Evolutionary conservation across 1,140 invertebrate species (phyloP), one percentile per base, ranked within the genome.

Genomic region (Coptotermes formosanus): DNA sequence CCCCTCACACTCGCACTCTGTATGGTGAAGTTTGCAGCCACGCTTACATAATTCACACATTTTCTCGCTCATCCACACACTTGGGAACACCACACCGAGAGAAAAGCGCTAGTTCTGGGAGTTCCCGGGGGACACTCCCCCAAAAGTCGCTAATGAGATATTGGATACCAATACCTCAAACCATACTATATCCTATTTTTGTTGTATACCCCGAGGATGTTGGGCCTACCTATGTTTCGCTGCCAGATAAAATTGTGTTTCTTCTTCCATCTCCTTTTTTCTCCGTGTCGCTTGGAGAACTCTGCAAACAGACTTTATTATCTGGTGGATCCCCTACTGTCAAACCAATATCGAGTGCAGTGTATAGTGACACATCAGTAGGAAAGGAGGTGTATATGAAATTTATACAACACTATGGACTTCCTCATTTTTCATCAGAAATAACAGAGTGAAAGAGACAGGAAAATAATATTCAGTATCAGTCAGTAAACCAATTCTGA

Each of bases 301-400:
- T 75, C 64, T 30, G n/a, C 64, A 75, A 75, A 75, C 64, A 75
- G 64, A 75, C 64, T 75, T 75, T 75, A 75, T 75, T 75, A 75
- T 75, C 25, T 75, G n/a, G 64, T 75, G 64, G n/a, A 30, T 75
- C n/a, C n/a, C 64, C n/a, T 30, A 30, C 64, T 75, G 64, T 75
- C 64, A 75, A 75, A 75, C 64, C 64, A 75, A 30, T 75, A 75
- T 25, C n/a, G 2, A 75, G n/a, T 75, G 9, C n/a, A 75, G 64
- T 25, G 64, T 9, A 75, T 75, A 4, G n/a, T 75, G 64, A 75
- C 64, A 30, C 30, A 6, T 30, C 7, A 8, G 64, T 75, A 75
- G n/a, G 64, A 1, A 75, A 30, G 14, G 14, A 8, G n/a, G 3
- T n/a, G 25, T 75, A 75, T 3, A 75, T n/a, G 64, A 75, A 75